Base-by-base conservation (phyloP, 2,113 vertebrate genomes). In the Geococcyx californianus region DNA sequence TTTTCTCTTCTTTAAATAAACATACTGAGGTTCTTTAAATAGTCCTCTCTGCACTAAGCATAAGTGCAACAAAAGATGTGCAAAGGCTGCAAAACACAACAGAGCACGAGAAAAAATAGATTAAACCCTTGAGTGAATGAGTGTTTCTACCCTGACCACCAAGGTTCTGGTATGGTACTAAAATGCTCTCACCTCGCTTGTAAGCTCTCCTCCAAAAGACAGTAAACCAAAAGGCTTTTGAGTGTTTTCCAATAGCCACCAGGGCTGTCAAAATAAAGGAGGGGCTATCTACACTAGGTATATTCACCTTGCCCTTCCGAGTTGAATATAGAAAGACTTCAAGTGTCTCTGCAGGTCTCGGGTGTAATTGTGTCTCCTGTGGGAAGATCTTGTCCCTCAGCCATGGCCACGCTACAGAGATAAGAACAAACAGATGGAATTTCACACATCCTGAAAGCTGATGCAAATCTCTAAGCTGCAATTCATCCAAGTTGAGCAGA, bases 71-170 rank as follows among this genome's bases (percentile, higher is more conserved):
- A 47, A 93, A 95, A 90, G 60, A 89, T 84, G 16, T 93, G 52
- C 94, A 88, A 83, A 83, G 87, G 72, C 70, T 91, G 94, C 88
- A 86, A 77, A 97, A 93, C 72, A 93, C 45, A 96, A 80, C 70
- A 84, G 63, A 78, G 23, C 54, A 83, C 23, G 62, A 91, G 69
- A 54, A 76, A 95, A 91, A 69, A 87, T 2, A 67, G 84, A 91
- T 79, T 42, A 76, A 85, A 85, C 14, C 45, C 75, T 40, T 45
- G 52, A 6, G 3, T 73, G 58, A 87, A 28, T 47, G 45, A 77
- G 26, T 55, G 58, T 64, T 60, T 84, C 16, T 59, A 28, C 82
- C 63, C 62, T 70, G 81, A 73, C 38, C 51, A 87, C 26, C 29
- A 49, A 1, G 6, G 7, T 49, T 58, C 62, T 47, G 23, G 21